Evolutionary conservation across 53 echinoderm and acorn worm species (phyloP), one percentile per base, ranked within the genome.

Genomic region (Mesocentrotus franciscanus): DNA sequence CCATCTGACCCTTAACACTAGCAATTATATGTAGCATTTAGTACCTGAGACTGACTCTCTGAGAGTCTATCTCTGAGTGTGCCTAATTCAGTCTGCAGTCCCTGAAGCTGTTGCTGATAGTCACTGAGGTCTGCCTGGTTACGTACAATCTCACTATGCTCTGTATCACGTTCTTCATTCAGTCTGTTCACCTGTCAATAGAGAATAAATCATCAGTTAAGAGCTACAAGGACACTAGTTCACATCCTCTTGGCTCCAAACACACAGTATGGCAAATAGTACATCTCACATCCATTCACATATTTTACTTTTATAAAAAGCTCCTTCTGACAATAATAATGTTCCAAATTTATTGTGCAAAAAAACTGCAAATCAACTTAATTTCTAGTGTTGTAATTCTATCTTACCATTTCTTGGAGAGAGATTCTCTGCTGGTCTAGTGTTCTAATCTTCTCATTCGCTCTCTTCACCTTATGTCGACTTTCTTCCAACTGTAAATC

Each of bases 1-100:
- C 0, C 74, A 74, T 74, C 1, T 16, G 10, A 74, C 29, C 29
- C 0, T 18, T 74, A 30, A 74, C 10, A 74, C 14, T 27, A 12
- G 62, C 14, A 62, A 16, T 62, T 74, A 10, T 10, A 74, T 74
- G 49, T 49, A 6, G 49, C 11, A 75, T 56, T 42, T 64, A 30
- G 5, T 95, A 98, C 98, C 96, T 98, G 97, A 24, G 93, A 91
- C 60, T 97, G 97, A 92, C 97, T 96, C 78, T 97, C 95, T 95
- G 98, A 96, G 42, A 97, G 81, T n/a, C 95, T 96, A 55, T 97
- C 97, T 66, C 97, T 97, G 75, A 98, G 70, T 17, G 33, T 87
- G 58, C 85, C 92, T 29, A 96, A 18, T 95, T 98, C 98, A 71
- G 95, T 75, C 85, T 96, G 96, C 4, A 97, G 85, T 58, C 95